Conservation (phyloP, 2,113 vertebrate species). For the Pheucticus melanocephalus region DNA sequence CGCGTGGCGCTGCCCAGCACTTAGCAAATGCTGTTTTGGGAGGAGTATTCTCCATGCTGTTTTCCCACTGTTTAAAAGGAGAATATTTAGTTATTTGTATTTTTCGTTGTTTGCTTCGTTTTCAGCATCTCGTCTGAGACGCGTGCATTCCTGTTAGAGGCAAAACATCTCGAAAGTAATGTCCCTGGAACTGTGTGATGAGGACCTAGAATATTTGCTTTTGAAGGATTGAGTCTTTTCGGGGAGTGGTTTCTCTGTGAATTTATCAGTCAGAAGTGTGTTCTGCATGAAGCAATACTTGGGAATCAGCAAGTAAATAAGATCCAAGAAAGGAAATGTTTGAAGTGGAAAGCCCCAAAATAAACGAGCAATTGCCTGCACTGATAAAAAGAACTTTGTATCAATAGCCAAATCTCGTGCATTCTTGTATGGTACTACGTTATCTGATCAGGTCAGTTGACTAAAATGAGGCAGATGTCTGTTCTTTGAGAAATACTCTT, state of each 20-base stretch:
- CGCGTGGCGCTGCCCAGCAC: fast-evolving
- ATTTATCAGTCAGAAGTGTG: neutral
- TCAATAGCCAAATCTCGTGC: neutral
- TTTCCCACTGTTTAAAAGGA: neutral
- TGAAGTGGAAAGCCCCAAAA: neutral
- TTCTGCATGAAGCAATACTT: neutral
- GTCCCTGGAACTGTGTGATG: neutral
- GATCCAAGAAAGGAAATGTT: neutral
- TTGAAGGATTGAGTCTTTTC: neutral
- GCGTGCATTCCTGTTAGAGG: neutral
- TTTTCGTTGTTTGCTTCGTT: neutral
- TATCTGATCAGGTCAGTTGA: neutral
- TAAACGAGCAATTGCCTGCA: neutral
- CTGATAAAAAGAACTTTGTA: neutral
- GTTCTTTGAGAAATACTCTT: neutral
- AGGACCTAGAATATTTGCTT: neutral
- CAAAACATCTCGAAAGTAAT: neutral
- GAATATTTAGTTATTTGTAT: neutral
- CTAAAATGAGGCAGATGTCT: neutral
- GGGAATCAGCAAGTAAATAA: neutral
- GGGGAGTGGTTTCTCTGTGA: neutral
- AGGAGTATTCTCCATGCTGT: neutral
- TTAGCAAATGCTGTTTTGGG: neutral
- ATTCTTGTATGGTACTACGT: neutral
- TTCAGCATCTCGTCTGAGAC: neutral